Percentiles rank a stretch among this genome's conserved stretches.
Conservation (phyloP, 2,797 vertebrate species). For the Catostomus latipinnis region DNA sequence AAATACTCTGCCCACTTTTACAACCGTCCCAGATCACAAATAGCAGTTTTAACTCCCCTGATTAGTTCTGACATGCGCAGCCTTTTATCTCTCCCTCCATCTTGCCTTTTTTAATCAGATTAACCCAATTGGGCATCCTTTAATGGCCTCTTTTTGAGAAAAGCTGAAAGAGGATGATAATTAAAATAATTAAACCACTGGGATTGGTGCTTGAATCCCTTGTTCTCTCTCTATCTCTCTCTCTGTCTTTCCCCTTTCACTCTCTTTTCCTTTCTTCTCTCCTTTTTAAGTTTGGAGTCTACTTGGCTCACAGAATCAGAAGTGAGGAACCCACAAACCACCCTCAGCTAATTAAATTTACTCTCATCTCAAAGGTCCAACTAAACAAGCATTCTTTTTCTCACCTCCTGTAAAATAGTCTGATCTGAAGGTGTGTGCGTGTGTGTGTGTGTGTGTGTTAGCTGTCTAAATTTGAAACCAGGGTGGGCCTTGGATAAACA, state of each 20-base stretch:
- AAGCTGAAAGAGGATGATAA: constrained; percentile 89
- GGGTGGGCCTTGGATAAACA: constrained; percentile 71
- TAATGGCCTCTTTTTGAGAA: constrained; percentile 83
- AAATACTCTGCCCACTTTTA: constrained; percentile 74
- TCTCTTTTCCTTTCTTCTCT: constrained; percentile 74
- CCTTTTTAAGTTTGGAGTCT: constrained; percentile 76
- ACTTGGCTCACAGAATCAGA: constrained; percentile 76
- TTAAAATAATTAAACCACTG: constrained; percentile 94
- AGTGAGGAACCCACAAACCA: constrained; percentile 76
- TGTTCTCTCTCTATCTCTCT: constrained; percentile 1
- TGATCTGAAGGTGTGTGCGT: constrained; percentile 68
- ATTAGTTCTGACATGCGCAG: constrained; percentile 82
- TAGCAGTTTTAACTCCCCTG: constrained; percentile 77
- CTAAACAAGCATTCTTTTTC: constrained; percentile 43
- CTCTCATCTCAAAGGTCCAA: constrained; percentile 79
- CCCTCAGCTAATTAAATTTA: constrained; percentile 79
- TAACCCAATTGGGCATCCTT: constrained; percentile 89
- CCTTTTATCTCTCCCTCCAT: constrained; percentile 87
- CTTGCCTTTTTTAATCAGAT: constrained; percentile 81
- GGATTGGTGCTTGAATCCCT: constrained; percentile 72
- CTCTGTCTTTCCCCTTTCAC: constrained; percentile 58
- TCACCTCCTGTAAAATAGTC: constrained; percentile 65
- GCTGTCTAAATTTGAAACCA: constrained; percentile 67
- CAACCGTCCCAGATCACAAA: constrained; percentile 80
- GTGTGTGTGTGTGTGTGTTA: constrained; percentile 71